A percentile compares a stretch with the other conserved stretches of the same genome.
These are phyloP conservation scores for Zygogramma bicolorata DNA, from an alignment of 2,888 invertebrate species.

Conservation along the genomic window DNA sequence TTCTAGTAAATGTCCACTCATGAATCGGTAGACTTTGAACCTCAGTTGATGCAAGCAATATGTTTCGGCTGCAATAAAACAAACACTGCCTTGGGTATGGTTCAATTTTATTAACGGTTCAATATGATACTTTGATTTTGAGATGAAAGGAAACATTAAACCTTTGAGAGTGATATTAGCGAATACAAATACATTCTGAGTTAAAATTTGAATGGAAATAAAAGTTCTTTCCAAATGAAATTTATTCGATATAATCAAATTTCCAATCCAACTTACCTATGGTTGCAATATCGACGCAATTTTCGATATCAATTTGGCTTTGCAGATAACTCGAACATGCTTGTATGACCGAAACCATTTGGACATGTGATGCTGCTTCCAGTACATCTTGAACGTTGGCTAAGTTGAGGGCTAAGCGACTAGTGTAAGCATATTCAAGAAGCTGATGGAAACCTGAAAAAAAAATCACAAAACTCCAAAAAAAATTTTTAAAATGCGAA, in stretches of 20 bases:
- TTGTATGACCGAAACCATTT: slow-evolving; percentile 74
- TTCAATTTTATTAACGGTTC: background rate
- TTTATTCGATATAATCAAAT: background rate
- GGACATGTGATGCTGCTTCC: slow-evolving; percentile 77
- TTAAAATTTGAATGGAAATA: background rate
- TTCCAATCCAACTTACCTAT: slow-evolving; percentile 59
- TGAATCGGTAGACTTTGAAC: slow-evolving; percentile 74
- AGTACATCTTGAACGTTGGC: slow-evolving; percentile 76
- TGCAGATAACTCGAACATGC: slow-evolving; percentile 76
- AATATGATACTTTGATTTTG: background rate
- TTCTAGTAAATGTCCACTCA: slow-evolving; percentile 74
- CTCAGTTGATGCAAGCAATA: slow-evolving; percentile 74
- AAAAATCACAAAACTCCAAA: no score
- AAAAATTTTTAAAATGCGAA: no score
- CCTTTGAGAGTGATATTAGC: no score
- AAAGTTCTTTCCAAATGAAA: background rate
- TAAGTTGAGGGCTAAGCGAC: slow-evolving; percentile 72
- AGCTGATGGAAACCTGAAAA: slow-evolving; percentile 70
- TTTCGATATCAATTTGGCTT: slow-evolving; percentile 77
- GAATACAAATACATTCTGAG: no score
- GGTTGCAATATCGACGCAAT: slow-evolving; percentile 78
- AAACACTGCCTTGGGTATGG: background rate
- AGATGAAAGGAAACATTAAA: no score
- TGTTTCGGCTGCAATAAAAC: slow-evolving; percentile 69
- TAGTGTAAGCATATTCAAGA: slow-evolving; percentile 79